Evolutionary conservation across 2,113 vertebrate species (phyloP).

Genomic region (Pungitius pungitius): DNA sequence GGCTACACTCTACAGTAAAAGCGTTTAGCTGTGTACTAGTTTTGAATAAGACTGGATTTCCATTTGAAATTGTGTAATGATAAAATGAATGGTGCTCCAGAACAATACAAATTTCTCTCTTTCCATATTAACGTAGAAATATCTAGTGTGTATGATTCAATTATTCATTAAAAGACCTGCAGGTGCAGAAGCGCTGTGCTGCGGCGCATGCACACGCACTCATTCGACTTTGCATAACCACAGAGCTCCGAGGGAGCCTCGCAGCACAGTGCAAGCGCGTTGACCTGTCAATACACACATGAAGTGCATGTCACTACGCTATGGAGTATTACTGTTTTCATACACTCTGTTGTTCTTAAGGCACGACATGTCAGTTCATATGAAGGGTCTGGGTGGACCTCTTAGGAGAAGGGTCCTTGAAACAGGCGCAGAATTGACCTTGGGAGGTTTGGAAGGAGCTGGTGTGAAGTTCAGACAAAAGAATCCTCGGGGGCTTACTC

Average conservation of each 20-base stretch:
- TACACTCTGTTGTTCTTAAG: not conserved
- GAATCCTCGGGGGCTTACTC: slow-evolving; percentile 40
- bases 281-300: slow-evolving; percentile 37
- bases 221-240: slow-evolving; percentile 35
- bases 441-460: slow-evolving; percentile 33
- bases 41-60: not conserved
- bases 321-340: not conserved
- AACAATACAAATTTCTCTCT: not conserved
- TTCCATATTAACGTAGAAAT: slow-evolving; percentile 10
- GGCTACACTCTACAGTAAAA: too few species aligned
- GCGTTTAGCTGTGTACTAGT: not conserved
- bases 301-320: slow-evolving; percentile 1
- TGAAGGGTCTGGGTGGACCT: slow-evolving; percentile 19
- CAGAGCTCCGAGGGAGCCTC: slow-evolving; percentile 27
- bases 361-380: slow-evolving; percentile 6
- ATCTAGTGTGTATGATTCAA: slow-evolving; percentile 11
- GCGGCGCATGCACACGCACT: not conserved
- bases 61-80: not conserved
- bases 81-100: not conserved
- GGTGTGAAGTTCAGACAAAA: slow-evolving; percentile 48
- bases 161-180: slow-evolving; percentile 48
- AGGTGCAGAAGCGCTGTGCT: not conserved
- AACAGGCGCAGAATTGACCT: slow-evolving; percentile 47
- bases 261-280: slow-evolving; percentile 17
- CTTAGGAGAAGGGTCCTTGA: slow-evolving; percentile 39